A percentile compares a stretch with the other conserved stretches of the same genome.
Evolutionary conservation across 2,113 vertebrate species (phyloP).

Genomic region (Athene noctua): DNA sequence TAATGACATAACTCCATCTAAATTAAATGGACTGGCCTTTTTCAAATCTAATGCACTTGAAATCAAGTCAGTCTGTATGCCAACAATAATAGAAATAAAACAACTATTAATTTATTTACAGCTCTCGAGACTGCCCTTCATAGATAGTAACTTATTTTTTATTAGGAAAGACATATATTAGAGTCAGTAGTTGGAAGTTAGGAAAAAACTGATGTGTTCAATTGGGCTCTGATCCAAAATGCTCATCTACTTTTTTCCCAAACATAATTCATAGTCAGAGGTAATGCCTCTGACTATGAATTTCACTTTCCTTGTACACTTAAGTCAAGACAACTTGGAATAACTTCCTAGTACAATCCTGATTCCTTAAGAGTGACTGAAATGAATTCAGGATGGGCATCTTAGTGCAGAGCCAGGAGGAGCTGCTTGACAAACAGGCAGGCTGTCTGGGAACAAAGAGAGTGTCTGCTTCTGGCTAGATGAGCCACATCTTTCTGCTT

Average conservation of each 20-base stretch:
- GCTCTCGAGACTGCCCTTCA: background rate
- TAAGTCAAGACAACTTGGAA: background rate
- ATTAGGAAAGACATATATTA: background rate
- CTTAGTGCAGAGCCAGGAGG: background rate
- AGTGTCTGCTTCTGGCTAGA: background rate
- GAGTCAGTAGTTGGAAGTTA: background rate
- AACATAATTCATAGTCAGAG: background rate
- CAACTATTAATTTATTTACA: background rate
- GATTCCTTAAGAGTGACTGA: background rate
- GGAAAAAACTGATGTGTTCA: fast-evolving
- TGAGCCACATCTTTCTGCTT: background rate
- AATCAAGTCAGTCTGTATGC: background rate
- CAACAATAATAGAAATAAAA: background rate
- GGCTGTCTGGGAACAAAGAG: background rate
- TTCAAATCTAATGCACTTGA: background rate
- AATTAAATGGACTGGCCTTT: background rate
- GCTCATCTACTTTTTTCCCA: background rate
- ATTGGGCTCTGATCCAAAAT: background rate
- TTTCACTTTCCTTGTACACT: background rate
- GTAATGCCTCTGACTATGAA: background rate
- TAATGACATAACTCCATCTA: background rate
- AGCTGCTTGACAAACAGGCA: background rate
- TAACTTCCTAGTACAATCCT: background rate
- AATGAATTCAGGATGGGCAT: background rate
- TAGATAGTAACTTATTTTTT: background rate